Evolutionary conservation across 1,140 invertebrate species (phyloP).

Genomic region (Patella vulgata): DNA sequence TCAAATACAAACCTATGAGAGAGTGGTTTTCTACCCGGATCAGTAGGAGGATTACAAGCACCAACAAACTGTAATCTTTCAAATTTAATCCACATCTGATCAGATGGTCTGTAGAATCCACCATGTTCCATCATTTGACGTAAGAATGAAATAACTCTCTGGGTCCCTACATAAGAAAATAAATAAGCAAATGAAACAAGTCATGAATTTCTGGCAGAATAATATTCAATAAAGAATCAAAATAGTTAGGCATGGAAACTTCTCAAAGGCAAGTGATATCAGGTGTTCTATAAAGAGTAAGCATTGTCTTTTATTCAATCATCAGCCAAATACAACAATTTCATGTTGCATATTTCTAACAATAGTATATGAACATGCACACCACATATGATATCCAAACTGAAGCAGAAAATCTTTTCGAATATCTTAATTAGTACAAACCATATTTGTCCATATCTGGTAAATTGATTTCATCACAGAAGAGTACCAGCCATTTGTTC

Average conservation of each 20-base stretch:
- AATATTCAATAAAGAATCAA: constrained; percentile 12
- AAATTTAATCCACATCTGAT: constrained; percentile 96
- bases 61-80: constrained; percentile 99
- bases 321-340: no score
- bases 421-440: no score
- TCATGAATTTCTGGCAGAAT: not conserved
- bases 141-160: constrained; percentile 98
- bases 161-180: constrained; percentile 76
- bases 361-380: no score
- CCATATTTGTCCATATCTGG: constrained; percentile 93
- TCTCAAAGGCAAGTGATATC: no score
- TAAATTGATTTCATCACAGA: constrained; percentile 99
- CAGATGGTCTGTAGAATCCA: constrained; percentile 85
- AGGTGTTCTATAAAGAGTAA: no score
- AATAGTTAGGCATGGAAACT: no score
- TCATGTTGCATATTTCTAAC: no score
- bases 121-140: constrained; percentile 96
- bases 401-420: no score
- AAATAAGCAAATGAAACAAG: not conserved
- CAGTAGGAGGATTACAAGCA: constrained; percentile 99
- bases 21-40: constrained; percentile 97
- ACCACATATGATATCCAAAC: no score
- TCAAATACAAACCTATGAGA: constrained; percentile 90
- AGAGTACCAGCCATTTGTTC: constrained; percentile 99
- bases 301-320: no score